phyloP scores from a whole-genome alignment of 2,113 vertebrate species.

The Asarcornis scutulata region DNA sequence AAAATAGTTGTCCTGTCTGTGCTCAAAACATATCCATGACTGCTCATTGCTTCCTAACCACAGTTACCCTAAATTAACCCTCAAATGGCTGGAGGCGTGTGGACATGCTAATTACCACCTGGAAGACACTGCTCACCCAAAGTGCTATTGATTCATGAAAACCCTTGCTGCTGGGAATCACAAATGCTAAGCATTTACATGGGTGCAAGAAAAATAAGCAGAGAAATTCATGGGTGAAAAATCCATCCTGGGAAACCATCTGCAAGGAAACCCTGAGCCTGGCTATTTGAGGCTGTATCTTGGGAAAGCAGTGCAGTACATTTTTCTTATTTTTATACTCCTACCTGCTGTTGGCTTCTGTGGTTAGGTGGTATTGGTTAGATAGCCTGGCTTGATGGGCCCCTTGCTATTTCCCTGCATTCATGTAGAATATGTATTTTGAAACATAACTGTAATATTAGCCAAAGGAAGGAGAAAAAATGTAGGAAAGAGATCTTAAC shows the following conservation, averaged over 20 bases:
- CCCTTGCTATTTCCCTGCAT: neutral
- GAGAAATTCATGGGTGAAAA: neutral
- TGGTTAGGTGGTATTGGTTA: neutral
- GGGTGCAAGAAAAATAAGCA: neutral
- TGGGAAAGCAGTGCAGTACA: neutral
- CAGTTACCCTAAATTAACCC: neutral
- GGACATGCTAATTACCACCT: neutral
- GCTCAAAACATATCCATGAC: neutral
- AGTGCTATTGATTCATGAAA: neutral
- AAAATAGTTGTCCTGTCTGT: neutral
- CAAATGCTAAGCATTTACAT: neutral
- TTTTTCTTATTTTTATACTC: neutral
- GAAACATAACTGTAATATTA: neutral
- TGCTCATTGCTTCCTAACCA: neutral
- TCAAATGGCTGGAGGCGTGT: neutral
- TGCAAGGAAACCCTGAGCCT: neutral
- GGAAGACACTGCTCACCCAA: neutral
- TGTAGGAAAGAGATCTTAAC: neutral
- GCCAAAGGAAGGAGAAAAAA: neutral
- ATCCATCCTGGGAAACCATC: neutral
- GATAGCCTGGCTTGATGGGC: neutral
- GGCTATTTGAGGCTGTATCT: neutral
- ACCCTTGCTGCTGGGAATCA: neutral
- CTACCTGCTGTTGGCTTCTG: neutral
- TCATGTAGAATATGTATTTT: neutral